Conservation (phyloP, 2,888 invertebrate genomes). For the Smittia sp. region DNA sequence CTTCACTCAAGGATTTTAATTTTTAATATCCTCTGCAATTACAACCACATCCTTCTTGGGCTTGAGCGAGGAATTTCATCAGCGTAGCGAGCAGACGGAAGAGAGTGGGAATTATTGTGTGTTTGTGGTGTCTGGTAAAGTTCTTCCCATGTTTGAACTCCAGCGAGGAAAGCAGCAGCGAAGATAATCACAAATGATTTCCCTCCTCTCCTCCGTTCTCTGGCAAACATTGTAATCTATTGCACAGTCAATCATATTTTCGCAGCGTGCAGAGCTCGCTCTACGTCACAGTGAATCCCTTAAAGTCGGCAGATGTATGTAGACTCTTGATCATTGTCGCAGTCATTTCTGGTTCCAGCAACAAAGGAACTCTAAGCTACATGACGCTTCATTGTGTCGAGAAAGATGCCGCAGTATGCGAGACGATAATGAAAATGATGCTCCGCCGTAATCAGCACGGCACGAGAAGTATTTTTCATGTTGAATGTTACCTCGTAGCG, state of each 20-base stretch:
- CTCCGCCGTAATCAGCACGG: background rate
- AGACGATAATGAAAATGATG: background rate
- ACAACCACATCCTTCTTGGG: conserved; percentile 1
- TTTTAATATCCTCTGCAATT: conserved; percentile 1
- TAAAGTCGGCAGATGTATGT: background rate
- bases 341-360: background rate
- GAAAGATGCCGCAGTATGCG: background rate
- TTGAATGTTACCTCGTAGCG: background rate
- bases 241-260: background rate
- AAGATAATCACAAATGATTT: background rate
- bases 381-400: background rate
- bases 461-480: background rate
- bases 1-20: background rate
- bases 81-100: background rate
- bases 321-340: background rate
- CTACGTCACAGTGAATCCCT: background rate
- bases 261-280: background rate
- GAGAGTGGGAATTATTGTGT: background rate
- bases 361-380: background rate
- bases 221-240: background rate
- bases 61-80: background rate
- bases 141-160: background rate
- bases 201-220: background rate
- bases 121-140: background rate
- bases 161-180: background rate